Conservation (phyloP, 37 sponge, comb jelly and placozoan species). For the Eunapius fragilis region DNA sequence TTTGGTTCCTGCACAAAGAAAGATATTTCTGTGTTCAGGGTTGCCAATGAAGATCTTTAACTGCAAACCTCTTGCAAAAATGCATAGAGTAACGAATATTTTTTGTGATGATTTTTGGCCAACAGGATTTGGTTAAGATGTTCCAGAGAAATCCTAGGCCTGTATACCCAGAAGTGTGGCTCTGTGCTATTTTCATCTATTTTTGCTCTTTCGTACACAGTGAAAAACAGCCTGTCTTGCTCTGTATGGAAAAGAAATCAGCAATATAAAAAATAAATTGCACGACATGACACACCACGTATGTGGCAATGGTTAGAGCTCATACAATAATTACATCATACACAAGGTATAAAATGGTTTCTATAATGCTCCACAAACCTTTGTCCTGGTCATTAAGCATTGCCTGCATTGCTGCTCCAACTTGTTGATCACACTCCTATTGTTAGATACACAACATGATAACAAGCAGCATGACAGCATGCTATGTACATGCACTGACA, state of each 20-base stretch:
- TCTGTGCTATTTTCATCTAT: slow-evolving; percentile 4
- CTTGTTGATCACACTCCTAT: slow-evolving; percentile 8
- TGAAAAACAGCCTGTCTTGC: slow-evolving; percentile 60
- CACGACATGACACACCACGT: too few species aligned
- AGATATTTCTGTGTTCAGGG: background rate
- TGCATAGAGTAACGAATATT: background rate
- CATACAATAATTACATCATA: too few species aligned
- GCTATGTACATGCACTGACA: too few species aligned
- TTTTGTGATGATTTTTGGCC: background rate
- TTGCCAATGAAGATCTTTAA: background rate
- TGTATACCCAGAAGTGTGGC: slow-evolving; percentile 71
- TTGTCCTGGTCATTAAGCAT: slow-evolving; percentile 56
- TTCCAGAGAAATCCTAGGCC: slow-evolving; percentile 59
- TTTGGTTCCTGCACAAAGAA: slow-evolving; percentile 30
- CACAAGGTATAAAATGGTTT: too few species aligned
- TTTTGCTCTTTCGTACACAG: slow-evolving; percentile 57
- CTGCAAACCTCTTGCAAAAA: background rate
- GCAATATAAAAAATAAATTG: background rate
- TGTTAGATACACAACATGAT: background rate
- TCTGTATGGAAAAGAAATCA: slow-evolving; percentile 18
- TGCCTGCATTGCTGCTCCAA: slow-evolving; percentile 27
- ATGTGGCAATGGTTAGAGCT: too few species aligned
- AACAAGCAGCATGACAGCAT: background rate
- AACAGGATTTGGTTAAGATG: slow-evolving; percentile 39
- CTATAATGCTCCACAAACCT: too few species aligned